Percentiles rank a stretch among this genome's conserved stretches.
Evolutionary conservation across 2,888 invertebrate genomes (phyloP).

Genomic region (Augiades crinisus): DNA sequence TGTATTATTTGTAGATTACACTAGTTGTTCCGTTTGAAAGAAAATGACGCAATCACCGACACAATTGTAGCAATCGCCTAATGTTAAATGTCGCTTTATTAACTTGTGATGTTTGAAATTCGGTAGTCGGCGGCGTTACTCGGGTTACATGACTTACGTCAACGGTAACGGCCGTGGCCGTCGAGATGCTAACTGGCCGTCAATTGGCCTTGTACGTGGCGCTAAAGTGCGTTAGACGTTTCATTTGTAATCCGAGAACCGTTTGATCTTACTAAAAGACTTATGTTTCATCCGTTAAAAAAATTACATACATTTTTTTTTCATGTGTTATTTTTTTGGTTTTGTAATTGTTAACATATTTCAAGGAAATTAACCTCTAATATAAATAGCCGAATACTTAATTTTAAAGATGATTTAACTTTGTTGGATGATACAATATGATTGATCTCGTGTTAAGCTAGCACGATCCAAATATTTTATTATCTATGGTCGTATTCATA

Average conservation of each 20-base stretch:
- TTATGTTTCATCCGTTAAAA: too few relatives aligned
- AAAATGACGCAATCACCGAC: not conserved
- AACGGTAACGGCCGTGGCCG: conserved; percentile 2
- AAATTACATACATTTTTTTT: too few relatives aligned
- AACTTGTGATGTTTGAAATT: conserved; percentile 4
- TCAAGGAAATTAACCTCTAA: too few relatives aligned
- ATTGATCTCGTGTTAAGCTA: not conserved
- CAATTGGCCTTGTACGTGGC: conserved; percentile 1
- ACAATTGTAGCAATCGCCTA: not conserved
- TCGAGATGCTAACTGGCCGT: not conserved
- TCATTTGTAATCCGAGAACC: not conserved
- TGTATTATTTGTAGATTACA: too few relatives aligned
- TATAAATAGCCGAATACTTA: too few relatives aligned
- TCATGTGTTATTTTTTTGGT: too few relatives aligned
- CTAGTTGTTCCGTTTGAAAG: not conserved
- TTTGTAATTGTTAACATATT: too few relatives aligned
- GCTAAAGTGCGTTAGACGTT: not conserved
- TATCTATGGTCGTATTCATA: not conserved
- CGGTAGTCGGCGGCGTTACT: not conserved
- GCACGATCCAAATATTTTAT: too few relatives aligned
- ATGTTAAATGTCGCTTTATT: not conserved
- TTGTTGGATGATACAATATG: conserved; percentile 8
- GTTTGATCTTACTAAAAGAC: too few relatives aligned
- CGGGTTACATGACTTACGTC: conserved; percentile 3
- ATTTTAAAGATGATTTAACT: not conserved